Evolutionary conservation across 1,140 invertebrate genomes (phyloP), one percentile per base, ranked within the genome.

Genomic region (Trichonephila inaurata): DNA sequence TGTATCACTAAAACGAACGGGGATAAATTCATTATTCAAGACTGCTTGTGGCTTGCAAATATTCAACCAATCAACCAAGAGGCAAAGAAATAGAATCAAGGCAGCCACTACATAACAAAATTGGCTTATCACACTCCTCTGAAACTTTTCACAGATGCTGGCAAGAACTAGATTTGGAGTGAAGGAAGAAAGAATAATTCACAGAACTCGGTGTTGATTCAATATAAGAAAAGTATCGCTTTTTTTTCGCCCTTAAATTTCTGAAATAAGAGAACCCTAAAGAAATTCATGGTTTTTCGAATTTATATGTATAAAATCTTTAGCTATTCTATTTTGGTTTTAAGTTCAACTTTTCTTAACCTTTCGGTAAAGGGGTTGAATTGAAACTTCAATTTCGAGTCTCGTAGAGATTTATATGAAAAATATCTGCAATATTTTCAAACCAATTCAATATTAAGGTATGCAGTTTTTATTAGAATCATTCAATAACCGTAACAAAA

Each of bases 21-120:
- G 28, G 24, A 69, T 24, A 69, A 69, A 24, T 69, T 69, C 66
- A 24, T 24, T 69, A 69, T 24, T 4, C 6, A 69, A 69, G n/a
- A n/a, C 66, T 69, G 2, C 8, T 28, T 69, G 7, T 24, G 51
- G 66, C n/a, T 24, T 24, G n/a, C 66, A 12, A 69, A 24, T 14
- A 69, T 69, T 24, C 66, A 69, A 69, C n/a, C 66, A 69, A 69
- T 14, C 66, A 69, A 24, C n/a, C 66, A 69, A 69, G n/a, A 69
- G 24, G n/a, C 66, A 69, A 28, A n/a, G 66, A 10, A 69, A 69
- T 69, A 12, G 66, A 69, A 69, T 69, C 24, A 28, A 69, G 7
- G 21, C 21, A 12, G 66, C 21, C n/a, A 24, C 5, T 21, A 69
- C n/a, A 69, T 69, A 69, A 69, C 66, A 69, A 69, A 21, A 24